Evolutionary conservation across 2,797 vertebrate species (phyloP), one percentile per base, ranked within the genome.

Genomic region (Ptychadena robeensis): DNA sequence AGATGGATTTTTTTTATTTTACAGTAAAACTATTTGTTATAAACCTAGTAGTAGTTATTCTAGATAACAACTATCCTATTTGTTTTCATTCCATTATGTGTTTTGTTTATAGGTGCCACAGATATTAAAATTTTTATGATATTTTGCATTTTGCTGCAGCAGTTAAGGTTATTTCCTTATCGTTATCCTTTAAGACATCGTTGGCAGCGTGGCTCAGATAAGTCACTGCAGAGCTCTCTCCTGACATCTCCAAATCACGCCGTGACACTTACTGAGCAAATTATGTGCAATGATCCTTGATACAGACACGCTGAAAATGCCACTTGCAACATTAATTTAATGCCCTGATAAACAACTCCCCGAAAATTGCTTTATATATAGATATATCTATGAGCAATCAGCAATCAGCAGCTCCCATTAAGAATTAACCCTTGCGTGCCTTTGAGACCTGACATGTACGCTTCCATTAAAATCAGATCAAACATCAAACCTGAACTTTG

Each of bases 311-410:
- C 27, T 59, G 48, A 59, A 74, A 74, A 74, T 74, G 53, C 53
- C 53, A 59, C 72, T 74, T 63, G 32, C 32, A 59, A n/a, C 48
- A 59, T 74, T 57, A 37, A 74, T 74, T 61, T 74, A 74, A 74
- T 61, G 32, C 72, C 72, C 61, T 74, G 72, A 61, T 74, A 74
- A 74, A 74, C 72, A 35, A 57, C 72, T 32, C 40, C 72, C 32
- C 1, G 72, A 10, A 35, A 34, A 59, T 61, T 25, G 27, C 27
- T 28, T 28, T 61, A 61, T 61, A 61, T 61, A 61, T 61, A 61
- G 25, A 61, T 27, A 67, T 22, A 32, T 67, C 30, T 67, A 32
- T 67, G 34, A 67, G 30, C 22, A 67, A 34, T 32, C 30, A 35
- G 65, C 65, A 22, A 31, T 22, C 34, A 32, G 8, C 15, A 14